Percentiles rank a stretch among this genome's conserved stretches.
These are phyloP conservation scores for Oncorhynchus keta DNA, from an alignment of 2,113 vertebrate genomes.

Conservation along the genomic window DNA sequence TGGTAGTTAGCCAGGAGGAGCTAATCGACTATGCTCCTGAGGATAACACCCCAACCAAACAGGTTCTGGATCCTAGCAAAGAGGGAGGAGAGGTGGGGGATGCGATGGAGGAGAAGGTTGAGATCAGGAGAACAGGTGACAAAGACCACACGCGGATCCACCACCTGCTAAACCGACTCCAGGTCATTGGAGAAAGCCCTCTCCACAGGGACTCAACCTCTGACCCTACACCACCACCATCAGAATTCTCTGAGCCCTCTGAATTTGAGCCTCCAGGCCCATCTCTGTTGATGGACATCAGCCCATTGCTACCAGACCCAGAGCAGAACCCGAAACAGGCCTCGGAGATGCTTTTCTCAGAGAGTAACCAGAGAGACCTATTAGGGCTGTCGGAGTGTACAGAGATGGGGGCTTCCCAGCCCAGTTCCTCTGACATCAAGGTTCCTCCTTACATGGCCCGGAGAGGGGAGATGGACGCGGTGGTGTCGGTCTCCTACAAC, in stretches of 20 bases:
- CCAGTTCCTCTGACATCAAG: background rate
- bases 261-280: slow-evolving; percentile 42
- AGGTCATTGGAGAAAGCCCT: slow-evolving; percentile 59
- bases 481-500: slow-evolving; percentile 65
- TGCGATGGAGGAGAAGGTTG: background rate
- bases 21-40: background rate
- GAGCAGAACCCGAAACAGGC: slow-evolving; percentile 30
- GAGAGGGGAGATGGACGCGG: slow-evolving; percentile 61
- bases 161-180: slow-evolving; percentile 75
- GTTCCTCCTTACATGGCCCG: slow-evolving; percentile 10
- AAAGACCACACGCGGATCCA: slow-evolving; percentile 74
- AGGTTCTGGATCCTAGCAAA: background rate
- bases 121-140: slow-evolving; percentile 35
- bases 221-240: background rate
- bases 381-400: slow-evolving; percentile 78
- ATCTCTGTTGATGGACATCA: slow-evolving; percentile 12
- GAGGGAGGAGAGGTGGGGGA: background rate
- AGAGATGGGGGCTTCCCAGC: slow-evolving; percentile 18
- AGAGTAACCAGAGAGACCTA: slow-evolving; percentile 77
- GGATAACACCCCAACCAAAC: slow-evolving; percentile 4
- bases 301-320: background rate
- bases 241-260: slow-evolving; percentile 45
- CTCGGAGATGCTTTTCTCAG: slow-evolving; percentile 80
- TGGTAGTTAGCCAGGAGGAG: slow-evolving; percentile 20
- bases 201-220: background rate